These are phyloP conservation scores for Chrosomus eos DNA, from an alignment of 2,797 vertebrate species.

Conservation along the genomic window DNA sequence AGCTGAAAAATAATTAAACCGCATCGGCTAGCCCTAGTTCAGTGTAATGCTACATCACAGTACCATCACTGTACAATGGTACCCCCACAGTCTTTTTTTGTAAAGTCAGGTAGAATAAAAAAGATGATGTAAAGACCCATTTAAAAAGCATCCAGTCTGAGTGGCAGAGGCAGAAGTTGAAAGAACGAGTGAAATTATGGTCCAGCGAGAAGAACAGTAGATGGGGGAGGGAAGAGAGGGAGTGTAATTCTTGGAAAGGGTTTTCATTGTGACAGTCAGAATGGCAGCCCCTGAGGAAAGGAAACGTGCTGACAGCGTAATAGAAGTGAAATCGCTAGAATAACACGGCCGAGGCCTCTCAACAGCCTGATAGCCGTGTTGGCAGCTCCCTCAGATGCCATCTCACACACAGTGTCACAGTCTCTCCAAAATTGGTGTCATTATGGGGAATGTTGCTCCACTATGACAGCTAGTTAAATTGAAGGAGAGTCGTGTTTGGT, in stretches of 20 bases:
- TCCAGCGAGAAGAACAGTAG: neutral
- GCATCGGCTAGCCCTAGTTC: neutral
- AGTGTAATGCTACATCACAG: neutral
- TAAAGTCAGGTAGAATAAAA: neutral
- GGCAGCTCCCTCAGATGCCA: constrained; percentile 37
- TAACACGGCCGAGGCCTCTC: constrained; percentile 32
- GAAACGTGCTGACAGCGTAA: constrained; percentile 51
- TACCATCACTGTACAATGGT: neutral
- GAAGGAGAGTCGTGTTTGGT: constrained; percentile 53
- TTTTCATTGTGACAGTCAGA: constrained; percentile 44
- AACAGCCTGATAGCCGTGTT: constrained; percentile 36
- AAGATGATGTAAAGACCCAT: constrained; percentile 24
- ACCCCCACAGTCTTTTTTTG: neutral
- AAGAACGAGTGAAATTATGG: constrained; percentile 29
- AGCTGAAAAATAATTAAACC: neutral
- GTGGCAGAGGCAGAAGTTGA: constrained; percentile 35
- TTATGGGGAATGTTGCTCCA: constrained; percentile 37
- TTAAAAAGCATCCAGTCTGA: constrained; percentile 6
- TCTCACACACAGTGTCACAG: constrained; percentile 40
- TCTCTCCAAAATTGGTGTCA: constrained; percentile 34
- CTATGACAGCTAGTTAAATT: constrained; percentile 43
- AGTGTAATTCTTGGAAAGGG: constrained; percentile 35
- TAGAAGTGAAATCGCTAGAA: constrained; percentile 44
- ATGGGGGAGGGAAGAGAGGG: neutral
- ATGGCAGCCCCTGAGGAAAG: constrained; percentile 47